phyloP scores from a whole-genome alignment of 1,140 invertebrate species.

The Caenorhabditis elegans region WBcel235 BX284604.4:8908501-8909000 shows the following conservation, averaged over 20 bases:
- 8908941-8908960: neutral
- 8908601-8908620: slow-evolving; percentile 32
- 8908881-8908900: slow-evolving; percentile 29
- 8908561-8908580: neutral
- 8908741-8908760: too few relatives aligned
- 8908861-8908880: neutral
- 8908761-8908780: too few relatives aligned
- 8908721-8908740: slow-evolving; percentile 18
- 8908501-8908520: neutral
- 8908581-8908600: slow-evolving; percentile 17
- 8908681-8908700: slow-evolving; percentile 20
- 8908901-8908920: slow-evolving; percentile 33
- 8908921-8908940: neutral
- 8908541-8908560: too few relatives aligned
- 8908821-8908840: slow-evolving; percentile 38
- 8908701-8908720: slow-evolving; percentile 24
- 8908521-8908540: too few relatives aligned
- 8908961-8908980: slow-evolving; percentile 26
- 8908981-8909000: slow-evolving; percentile 22
- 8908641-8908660: slow-evolving; percentile 10
- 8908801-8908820: neutral
- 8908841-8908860: slow-evolving; percentile 12
- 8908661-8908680: slow-evolving; percentile 27
- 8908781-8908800: too few relatives aligned
- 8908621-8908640: neutral